Evolutionary conservation across 2,797 vertebrate genomes (phyloP).

Genomic region (Phataginus tetradactyla): DNA sequence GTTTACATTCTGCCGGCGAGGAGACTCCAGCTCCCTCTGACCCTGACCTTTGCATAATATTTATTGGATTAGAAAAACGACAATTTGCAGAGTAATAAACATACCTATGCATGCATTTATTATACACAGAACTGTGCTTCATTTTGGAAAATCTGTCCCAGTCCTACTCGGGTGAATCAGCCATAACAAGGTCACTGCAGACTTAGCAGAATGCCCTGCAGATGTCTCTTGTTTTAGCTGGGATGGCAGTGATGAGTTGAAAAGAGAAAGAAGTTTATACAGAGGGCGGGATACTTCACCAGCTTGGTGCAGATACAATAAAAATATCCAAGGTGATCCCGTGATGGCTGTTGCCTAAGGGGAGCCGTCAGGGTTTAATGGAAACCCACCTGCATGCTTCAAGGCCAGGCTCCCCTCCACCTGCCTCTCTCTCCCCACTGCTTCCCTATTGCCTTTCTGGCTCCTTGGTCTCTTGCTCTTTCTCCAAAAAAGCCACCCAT

Average conservation of each 20-base stretch:
- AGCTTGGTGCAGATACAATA: neutral
- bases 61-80: slow-evolving; percentile 70
- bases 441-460: neutral
- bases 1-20: slow-evolving; percentile 73
- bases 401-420: too few relatives aligned
- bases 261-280: neutral
- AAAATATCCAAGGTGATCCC: slow-evolving; percentile 1
- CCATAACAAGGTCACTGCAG: slow-evolving; percentile 63
- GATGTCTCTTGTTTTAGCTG: slow-evolving; percentile 29
- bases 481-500: neutral
- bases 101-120: neutral
- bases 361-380: neutral
- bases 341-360: neutral
- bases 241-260: neutral
- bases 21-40: slow-evolving; percentile 73
- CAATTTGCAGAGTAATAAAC: slow-evolving; percentile 68
- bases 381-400: neutral
- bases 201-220: slow-evolving; percentile 36
- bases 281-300: neutral
- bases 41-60: slow-evolving; percentile 72
- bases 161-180: slow-evolving; percentile 64
- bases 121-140: slow-evolving; percentile 60
- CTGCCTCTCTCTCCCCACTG: too few relatives aligned
- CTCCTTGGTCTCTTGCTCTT: neutral
- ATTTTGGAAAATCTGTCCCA: slow-evolving; percentile 61